Percentiles rank a stretch among this genome's conserved stretches.
phyloP scores from a whole-genome alignment of 2,797 vertebrate genomes.

The Epinephelus coioides region DNA sequence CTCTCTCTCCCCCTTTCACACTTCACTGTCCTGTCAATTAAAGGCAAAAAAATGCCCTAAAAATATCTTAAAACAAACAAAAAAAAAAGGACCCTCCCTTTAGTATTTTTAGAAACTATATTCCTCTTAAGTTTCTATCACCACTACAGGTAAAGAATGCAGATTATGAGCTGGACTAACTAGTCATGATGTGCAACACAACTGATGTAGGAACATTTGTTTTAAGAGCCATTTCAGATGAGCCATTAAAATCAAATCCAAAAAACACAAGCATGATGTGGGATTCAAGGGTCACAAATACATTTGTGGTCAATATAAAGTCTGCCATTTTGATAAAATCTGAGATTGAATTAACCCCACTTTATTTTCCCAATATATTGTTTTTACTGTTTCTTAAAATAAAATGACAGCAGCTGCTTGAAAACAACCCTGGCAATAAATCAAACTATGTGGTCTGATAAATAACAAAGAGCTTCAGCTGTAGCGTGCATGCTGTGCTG shows the following conservation, averaged over 20 bases:
- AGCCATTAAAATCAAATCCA: neutral
- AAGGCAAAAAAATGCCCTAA: too few species aligned
- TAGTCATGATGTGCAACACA: neutral
- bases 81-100: too few species aligned
- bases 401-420: neutral
- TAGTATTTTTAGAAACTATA: too few species aligned
- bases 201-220: neutral
- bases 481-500: neutral
- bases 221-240: neutral
- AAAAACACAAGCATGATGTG: neutral
- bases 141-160: neutral
- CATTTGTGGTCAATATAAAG: neutral
- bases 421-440: neutral
- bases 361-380: neutral
- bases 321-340: neutral
- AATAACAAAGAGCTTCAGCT: neutral
- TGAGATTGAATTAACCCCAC: neutral
- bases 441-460: neutral
- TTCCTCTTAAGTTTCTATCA: too few species aligned
- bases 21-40: too few species aligned
- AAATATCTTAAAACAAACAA: too few species aligned
- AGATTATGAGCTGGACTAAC: neutral
- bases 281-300: neutral
- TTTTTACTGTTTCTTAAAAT: neutral
- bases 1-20: too few species aligned